Evolutionary conservation across 2,888 invertebrate genomes (phyloP), one percentile per base, ranked within the genome.

Genomic region (Lasioglossum morio): DNA sequence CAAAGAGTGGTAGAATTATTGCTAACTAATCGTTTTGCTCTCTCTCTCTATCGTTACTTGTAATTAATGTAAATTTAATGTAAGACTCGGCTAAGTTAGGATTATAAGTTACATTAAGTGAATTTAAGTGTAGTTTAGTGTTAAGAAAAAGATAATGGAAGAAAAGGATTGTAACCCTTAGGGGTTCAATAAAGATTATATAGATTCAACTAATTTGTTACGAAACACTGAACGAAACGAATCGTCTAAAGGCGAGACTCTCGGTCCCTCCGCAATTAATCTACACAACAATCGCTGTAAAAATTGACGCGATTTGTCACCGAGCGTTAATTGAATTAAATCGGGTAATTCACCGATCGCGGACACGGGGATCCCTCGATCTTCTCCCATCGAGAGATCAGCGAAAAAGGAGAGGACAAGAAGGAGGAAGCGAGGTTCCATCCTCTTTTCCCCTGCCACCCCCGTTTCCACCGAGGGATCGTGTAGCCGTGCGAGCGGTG

Each of bases 341-440:
- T 14, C 60, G 27, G 5, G 27, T 30, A 5, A 60, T 30, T 60
- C 82, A 84, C 79, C 82, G 84, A 80, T 46, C 81, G 69, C 87
- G 77, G 79, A 81, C 82, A 77, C 82, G 73, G 80, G 76, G 66
- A 37, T 86, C 82, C 79, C 79, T 77, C 72, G 73, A 43, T 66
- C 48, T 77, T 37, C 27, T 72, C 53, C 70, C 57, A 23, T 30
- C 34, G n/a, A 53, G 14, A 72, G 23, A 73, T 7, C 16, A 57
- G 77, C 63, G 77, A 69, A 86, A 86, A 57, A 78, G 76, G 81
- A 16, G 46, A 48, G 66, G 63, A 43, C 60, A 60, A 30, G 63
- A 46, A 53, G 79, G 74, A 53, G 79, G 74, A 63, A 57, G 23
- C 48, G 73, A 23, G 77, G 40, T 70, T 79, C 60, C 60, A 10